Base-by-base conservation (phyloP, 2,113 vertebrate genomes). In the Forbesichthys papilliferus region DNA sequence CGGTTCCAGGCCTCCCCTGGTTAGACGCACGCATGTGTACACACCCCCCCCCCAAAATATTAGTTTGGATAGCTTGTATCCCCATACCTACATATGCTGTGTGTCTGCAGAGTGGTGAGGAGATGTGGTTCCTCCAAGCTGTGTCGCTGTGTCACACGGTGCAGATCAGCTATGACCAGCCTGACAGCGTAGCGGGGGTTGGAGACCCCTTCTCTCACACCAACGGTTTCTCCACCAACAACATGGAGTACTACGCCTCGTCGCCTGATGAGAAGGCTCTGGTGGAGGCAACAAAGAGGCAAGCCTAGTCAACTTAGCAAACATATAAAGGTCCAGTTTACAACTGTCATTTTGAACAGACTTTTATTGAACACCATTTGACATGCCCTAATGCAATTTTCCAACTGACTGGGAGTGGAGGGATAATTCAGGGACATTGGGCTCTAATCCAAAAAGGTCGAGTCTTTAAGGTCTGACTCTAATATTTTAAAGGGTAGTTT, bases 221-320 rank as follows among this genome's bases (percentile, higher is more conserved):
- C 53, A 95, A 91, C 13, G 94, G 95, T 36, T 88, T 94, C 56
- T 79, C 92, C 0, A 69, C 91, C 0, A 80, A 84, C 52, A 88
- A 93, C 0, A 82, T 97, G 90, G 97, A 99, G 49, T 99, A 99
- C 82, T 99, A 98, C 2, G 97, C 98, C 59, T 96, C 98, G 3
- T 99, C 97, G 0, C 98, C 98, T 1, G 98, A 99, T 74, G 98
- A 99, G 89, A 99, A 98, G 70, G 96, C 97, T 69, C 91, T 99
- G 12, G 96, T 99, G 36, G 98, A 99, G 90, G 98, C 97, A 76
- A 91, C 95, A 3, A 95, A 95, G 85, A 95, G 96, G 98, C 27
- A 27, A 27, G 27, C 27, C 27, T 98, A 75, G 81, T 4, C 27
- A 11, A 11, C 33, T 18, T 53, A 20, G 16, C 16, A 46, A n/a